Conservation (phyloP, 1,140 invertebrate genomes). For the Pseudomyrmex gracilis region DNA sequence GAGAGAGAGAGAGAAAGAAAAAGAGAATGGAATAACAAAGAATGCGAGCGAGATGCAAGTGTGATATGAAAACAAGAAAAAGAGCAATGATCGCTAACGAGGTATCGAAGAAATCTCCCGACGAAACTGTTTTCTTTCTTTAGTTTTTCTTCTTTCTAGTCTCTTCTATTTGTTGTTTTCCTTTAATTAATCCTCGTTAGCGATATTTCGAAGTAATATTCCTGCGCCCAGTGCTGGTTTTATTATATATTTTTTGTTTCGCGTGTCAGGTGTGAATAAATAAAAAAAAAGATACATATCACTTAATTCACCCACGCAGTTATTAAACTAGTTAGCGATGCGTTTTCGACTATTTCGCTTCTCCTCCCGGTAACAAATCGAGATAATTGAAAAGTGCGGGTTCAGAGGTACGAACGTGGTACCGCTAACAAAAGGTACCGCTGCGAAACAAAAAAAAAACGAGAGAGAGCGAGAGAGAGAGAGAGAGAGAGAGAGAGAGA, state of each 20-base stretch:
- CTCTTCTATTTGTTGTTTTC: too few relatives aligned
- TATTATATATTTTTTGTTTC: background rate
- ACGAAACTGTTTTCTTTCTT: background rate
- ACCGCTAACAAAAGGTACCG: conserved; percentile 23
- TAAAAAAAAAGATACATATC: conserved; percentile 11
- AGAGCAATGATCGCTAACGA: conserved; percentile 1
- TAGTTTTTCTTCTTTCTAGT: background rate
- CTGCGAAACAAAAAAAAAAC: background rate
- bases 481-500: background rate
- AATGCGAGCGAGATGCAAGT: background rate
- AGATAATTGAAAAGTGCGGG: conserved; percentile 42
- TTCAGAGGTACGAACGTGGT: conserved; percentile 15
- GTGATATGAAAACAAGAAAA: background rate
- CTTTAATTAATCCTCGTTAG: conserved; percentile 12
- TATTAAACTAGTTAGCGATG: conserved; percentile 5
- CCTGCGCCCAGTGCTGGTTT: background rate
- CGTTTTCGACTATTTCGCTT: conserved; percentile 9
- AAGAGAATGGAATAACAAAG: conserved; percentile 9
- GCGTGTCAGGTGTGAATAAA: background rate
- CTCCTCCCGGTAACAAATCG: conserved; percentile 32
- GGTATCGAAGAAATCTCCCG: background rate
- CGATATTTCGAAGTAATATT: background rate
- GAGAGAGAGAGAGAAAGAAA: conserved; percentile 36
- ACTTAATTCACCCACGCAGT: conserved; percentile 6
- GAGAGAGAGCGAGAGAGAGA: background rate